Evolutionary conservation across 2,113 vertebrate genomes (phyloP).

Genomic region (Noturus placidus): DNA sequence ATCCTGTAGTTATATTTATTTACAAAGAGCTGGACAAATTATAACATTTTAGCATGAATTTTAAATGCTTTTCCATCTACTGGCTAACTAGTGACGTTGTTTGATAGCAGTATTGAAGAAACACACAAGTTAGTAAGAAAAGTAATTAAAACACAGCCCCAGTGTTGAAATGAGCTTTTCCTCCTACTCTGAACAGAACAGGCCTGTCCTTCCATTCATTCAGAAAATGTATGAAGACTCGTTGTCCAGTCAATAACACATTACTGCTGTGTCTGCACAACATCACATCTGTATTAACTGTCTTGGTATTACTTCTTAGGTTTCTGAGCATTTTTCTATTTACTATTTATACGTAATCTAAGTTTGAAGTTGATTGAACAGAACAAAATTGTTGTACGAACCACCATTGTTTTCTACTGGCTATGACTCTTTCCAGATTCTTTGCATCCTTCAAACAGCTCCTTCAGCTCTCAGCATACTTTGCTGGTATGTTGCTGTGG

Average conservation of each 20-base stretch:
- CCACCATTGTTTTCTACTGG: neutral
- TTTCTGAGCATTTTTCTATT: neutral
- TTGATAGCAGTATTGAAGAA: neutral
- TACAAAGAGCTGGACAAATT: neutral
- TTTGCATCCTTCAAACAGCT: neutral
- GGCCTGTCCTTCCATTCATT: neutral
- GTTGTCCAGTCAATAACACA: neutral
- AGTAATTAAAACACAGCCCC: neutral
- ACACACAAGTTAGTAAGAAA: neutral
- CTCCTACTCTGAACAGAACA: slow-evolving; percentile 5
- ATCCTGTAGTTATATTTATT: neutral
- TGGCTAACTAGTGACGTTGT: neutral
- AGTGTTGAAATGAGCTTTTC: neutral
- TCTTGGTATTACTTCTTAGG: neutral
- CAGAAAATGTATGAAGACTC: neutral
- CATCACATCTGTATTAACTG: neutral
- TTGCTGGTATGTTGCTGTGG: neutral
- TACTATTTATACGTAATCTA: neutral
- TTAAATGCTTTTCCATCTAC: neutral
- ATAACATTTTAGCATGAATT: neutral
- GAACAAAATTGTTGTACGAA: neutral
- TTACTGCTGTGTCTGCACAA: neutral
- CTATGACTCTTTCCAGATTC: neutral
- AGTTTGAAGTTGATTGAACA: neutral
- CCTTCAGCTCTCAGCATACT: neutral